Percentiles rank a stretch among this genome's conserved stretches.
These are phyloP conservation scores for Bombus sibiricus DNA, from an alignment of 1,140 invertebrate species.

Conservation along the genomic window DNA sequence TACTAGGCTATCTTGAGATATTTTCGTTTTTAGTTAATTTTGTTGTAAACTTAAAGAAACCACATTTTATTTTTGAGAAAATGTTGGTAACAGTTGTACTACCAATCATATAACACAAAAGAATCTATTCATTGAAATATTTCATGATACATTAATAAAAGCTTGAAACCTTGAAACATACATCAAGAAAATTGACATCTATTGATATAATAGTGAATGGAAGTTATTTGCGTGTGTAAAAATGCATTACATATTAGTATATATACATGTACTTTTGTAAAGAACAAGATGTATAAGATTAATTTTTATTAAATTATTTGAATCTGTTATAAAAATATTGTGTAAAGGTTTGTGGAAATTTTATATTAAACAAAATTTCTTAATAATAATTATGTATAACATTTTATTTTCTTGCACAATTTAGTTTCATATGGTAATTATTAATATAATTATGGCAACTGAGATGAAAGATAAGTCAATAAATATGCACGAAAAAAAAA, in stretches of 20 bases:
- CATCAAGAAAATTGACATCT: background rate
- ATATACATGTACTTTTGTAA: background rate
- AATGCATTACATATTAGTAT: background rate
- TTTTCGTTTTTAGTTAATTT: slow-evolving; percentile 14
- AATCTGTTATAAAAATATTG: background rate
- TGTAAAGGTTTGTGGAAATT: slow-evolving; percentile 7
- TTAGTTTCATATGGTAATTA: background rate
- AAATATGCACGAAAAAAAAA: slow-evolving; percentile 25
- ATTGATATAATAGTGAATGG: background rate
- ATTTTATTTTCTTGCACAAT: background rate
- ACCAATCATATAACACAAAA: background rate
- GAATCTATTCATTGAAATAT: background rate
- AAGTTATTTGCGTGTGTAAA: background rate
- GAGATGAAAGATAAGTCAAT: slow-evolving; percentile 4
- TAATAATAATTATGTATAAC: background rate
- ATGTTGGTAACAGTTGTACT: slow-evolving; percentile 1
- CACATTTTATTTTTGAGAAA: background rate
- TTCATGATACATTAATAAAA: background rate
- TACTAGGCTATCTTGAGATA: background rate
- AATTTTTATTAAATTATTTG: background rate
- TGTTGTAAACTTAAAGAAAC: background rate
- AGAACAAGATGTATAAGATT: background rate
- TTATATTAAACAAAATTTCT: background rate
- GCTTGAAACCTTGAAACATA: background rate
- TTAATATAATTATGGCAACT: slow-evolving; percentile 26